Evolutionary conservation across 2,113 vertebrate genomes (phyloP).

Genomic region (Mobula birostris): DNA sequence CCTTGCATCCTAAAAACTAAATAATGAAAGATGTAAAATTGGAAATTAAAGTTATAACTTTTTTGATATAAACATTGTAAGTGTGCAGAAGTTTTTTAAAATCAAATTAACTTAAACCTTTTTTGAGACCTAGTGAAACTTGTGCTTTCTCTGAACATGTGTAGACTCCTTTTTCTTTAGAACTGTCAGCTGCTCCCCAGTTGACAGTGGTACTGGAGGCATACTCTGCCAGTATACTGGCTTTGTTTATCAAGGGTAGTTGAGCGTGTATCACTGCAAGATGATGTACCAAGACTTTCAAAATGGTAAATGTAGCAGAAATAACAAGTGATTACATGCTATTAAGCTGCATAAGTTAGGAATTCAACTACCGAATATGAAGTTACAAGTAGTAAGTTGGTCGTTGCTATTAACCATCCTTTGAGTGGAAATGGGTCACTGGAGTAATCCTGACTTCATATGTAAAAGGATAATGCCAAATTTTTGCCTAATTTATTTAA

Average conservation of each 20-base stretch:
- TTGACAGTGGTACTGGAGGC: background rate
- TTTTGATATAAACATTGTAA: background rate
- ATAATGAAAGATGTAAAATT: constrained; percentile 2
- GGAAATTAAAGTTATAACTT: background rate
- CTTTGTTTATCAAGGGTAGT: too few species aligned
- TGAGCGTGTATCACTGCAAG: too few species aligned
- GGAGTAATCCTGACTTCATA: background rate
- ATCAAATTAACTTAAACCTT: background rate
- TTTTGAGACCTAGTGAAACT: background rate
- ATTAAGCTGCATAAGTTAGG: background rate
- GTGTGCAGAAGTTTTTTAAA: background rate
- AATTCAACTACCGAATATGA: background rate
- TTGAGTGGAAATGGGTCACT: background rate
- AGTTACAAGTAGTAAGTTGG: background rate
- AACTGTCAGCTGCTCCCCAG: background rate
- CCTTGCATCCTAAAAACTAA: too few species aligned
- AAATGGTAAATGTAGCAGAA: constrained; percentile 29
- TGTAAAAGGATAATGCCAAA: background rate
- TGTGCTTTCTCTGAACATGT: background rate
- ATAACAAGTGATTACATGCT: background rate
- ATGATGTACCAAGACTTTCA: background rate
- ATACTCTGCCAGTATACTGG: background rate
- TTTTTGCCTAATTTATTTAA: background rate
- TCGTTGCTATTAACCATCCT: background rate
- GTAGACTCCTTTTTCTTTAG: background rate